phyloP scores from a whole-genome alignment of 2,113 vertebrate species.

The Bubo scandiacus region DNA sequence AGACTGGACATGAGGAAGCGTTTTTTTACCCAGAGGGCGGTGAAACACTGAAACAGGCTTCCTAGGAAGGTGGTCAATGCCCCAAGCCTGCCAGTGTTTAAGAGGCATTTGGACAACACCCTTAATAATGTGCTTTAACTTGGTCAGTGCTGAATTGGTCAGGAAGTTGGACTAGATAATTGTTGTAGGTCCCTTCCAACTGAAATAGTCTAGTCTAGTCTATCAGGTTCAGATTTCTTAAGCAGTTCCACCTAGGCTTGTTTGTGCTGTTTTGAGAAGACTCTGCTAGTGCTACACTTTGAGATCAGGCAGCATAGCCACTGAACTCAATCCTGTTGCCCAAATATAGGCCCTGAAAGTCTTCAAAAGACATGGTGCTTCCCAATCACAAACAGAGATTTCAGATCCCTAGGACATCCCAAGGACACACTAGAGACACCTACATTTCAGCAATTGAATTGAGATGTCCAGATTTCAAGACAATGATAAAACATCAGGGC shows the following conservation, averaged over 20 bases:
- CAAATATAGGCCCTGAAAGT: background rate
- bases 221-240: background rate
- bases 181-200: background rate
- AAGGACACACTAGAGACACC: background rate
- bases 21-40: background rate
- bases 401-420: background rate
- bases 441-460: background rate
- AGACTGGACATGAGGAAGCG: background rate
- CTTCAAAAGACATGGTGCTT: rapidly evolving
- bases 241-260: background rate
- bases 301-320: background rate
- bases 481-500: background rate
- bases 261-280: background rate
- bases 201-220: background rate
- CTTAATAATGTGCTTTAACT: background rate
- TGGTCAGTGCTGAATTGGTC: background rate
- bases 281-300: background rate
- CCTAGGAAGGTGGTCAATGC: background rate
- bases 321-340: background rate
- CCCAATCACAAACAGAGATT: background rate
- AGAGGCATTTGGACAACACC: background rate
- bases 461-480: background rate
- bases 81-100: background rate
- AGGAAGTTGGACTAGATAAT: background rate
- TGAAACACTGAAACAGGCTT: background rate